Percentiles rank a stretch among this genome's conserved stretches.
These are phyloP conservation scores for Andrena camellia DNA, from an alignment of 2,888 invertebrate genomes.

Conservation along the genomic window DNA sequence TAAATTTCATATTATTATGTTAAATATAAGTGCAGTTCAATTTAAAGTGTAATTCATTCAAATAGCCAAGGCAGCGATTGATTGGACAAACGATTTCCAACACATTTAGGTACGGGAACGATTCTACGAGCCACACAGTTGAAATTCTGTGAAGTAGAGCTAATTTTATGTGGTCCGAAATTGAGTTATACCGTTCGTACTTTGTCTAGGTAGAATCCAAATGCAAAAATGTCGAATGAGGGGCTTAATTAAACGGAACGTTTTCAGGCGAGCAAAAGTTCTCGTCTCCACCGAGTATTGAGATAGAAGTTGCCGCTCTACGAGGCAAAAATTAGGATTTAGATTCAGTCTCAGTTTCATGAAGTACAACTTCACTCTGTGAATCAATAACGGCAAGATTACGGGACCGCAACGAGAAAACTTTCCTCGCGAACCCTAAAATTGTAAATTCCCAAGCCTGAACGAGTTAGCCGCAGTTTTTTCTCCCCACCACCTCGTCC, in stretches of 20 bases:
- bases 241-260: constrained; percentile 35
- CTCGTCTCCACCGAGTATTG: background rate
- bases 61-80: too few relatives aligned
- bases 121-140: too few relatives aligned
- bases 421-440: constrained; percentile 49
- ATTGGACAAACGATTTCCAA: too few relatives aligned
- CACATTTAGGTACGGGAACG: too few relatives aligned
- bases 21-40: too few relatives aligned
- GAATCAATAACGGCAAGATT: constrained; percentile 57
- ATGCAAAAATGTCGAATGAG: constrained; percentile 17
- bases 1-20: too few relatives aligned
- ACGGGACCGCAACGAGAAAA: constrained; percentile 55
- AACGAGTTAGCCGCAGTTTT: constrained; percentile 50
- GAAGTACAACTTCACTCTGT: constrained; percentile 24
- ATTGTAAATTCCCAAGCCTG: constrained; percentile 57
- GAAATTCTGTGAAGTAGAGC: too few relatives aligned
- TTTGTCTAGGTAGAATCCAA: background rate
- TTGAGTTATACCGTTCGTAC: background rate
- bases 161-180: too few relatives aligned
- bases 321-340: constrained; percentile 30
- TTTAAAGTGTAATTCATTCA: too few relatives aligned
- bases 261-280: constrained; percentile 17
- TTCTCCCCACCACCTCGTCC: background rate
- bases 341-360: constrained; percentile 39
- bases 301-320: constrained; percentile 24